Base-by-base conservation (phyloP, 2,888 invertebrate species). In the Suillia variegata region DNA sequence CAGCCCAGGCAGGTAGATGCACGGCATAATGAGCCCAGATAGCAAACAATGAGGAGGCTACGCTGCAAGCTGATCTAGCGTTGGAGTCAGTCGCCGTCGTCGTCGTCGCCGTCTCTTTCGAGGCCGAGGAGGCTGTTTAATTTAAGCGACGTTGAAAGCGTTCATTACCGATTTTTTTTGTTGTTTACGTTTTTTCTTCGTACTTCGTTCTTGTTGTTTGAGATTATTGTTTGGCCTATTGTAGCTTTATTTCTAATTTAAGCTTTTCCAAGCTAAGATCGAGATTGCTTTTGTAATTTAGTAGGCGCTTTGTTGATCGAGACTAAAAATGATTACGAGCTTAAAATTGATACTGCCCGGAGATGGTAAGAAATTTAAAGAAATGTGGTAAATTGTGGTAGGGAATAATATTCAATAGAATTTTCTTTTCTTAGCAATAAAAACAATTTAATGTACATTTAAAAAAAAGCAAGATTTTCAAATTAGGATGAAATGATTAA, bases 81-180 rank as follows among this genome's bases (percentile, higher is more conserved):
- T 31, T 31, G 31, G 31, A 31, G 5, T 31, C 42, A n/a, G 13
- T 21, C 34, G 38, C 38, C 33, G 51, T 26, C 47, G 10, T 31
- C 52, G 51, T 34, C 24, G 47, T 42, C 56, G 52, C 34, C 34
- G 38, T 31, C 49, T 48, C 54, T 49, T 15, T 38, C 42, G 54
- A 26, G n/a, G n/a, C n/a, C n/a, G n/a, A 57, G 54, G 48, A 53
- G 55, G 48, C 48, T 54, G 54, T 50, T 54, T 62, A 62, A 62
- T 62, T 62, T 64, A 61, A 59, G 61, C 54, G 51, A 47, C 48
- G 50, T 15, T 48, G 55, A 48, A 48, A 58, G 58, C 49, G 53
- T 54, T 58, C 53, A 58, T 55, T 61, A 58, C 26, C 26, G 26
- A 38, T 38, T 48, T 34, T n/a, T 54, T 56, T 12, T 56, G 24